Evolutionary conservation across 2,113 vertebrate genomes (phyloP), one percentile per base, ranked within the genome.

Genomic region (Austrofundulus limnaeus): DNA sequence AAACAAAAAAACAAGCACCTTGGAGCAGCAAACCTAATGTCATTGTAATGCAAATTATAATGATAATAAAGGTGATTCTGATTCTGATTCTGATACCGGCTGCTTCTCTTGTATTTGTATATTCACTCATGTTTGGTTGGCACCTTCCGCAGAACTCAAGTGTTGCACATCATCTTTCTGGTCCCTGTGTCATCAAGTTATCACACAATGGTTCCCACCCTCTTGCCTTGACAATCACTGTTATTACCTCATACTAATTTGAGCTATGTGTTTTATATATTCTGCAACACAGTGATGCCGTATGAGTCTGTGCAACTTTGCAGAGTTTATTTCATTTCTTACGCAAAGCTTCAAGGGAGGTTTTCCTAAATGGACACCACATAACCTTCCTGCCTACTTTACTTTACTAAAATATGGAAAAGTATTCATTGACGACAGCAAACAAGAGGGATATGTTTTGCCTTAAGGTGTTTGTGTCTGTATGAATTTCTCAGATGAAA

Each of bases 401-500:
- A 25, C 15, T 25, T 49, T 51, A 9, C 14, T 42, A 66, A 24
- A 59, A 52, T 21, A 42, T 2, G 28, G 10, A 52, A 72, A 31
- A 14, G 15, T 43, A 46, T 75, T 43, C n/a, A 55, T 15, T 59
- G 45, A 31, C 50, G 19, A 49, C 5, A 16, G 52, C 3, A 41
- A 64, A 43, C 48, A 56, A 50, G 34, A 72, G 47, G 51, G 46
- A 69, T 60, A 47, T 76, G 73, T 75, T 74, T 66, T 61, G 45
- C 56, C 65, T 16, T 57, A 43, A 61, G 77, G 48, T 20, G 60
- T 57, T 21, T 56, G 41, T 42, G 51, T 50, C 43, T 66, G 47
- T 55, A 28, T 61, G 46, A 45, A 58, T 80, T 75, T 65, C 55
- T 61, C 41, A 56, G 53, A 74, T 74, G 63, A 78, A 75, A 79